Percentiles rank a stretch among this genome's conserved stretches.
phyloP scores from a whole-genome alignment of 2,113 vertebrate species.

The Centrocercus urophasianus region DNA sequence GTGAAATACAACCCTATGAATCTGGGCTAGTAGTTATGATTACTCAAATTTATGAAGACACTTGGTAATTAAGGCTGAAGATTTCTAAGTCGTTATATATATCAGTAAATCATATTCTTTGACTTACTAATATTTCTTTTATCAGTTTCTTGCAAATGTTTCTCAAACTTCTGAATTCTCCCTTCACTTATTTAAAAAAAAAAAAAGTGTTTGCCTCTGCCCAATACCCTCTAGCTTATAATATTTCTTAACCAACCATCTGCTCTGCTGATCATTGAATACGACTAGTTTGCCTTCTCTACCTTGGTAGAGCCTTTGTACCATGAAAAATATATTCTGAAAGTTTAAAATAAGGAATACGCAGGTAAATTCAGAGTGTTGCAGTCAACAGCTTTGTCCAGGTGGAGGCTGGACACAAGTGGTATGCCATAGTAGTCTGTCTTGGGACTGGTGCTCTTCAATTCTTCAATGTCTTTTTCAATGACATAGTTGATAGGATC shows the following conservation, averaged over 20 bases:
- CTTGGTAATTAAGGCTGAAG: background rate
- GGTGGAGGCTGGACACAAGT: background rate
- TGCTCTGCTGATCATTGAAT: background rate
- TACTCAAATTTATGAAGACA: background rate
- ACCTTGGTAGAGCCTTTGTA: background rate
- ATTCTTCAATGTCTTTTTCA: too few species aligned
- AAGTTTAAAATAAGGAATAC: background rate
- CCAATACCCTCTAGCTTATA: background rate
- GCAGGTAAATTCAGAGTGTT: background rate
- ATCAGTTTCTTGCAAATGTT: background rate
- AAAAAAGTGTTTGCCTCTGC: background rate
- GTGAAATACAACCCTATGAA: background rate
- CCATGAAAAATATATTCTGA: background rate
- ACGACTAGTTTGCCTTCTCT: background rate
- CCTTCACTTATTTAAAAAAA: background rate
- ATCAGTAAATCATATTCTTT: background rate
- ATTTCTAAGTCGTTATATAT: background rate
- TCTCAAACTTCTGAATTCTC: background rate
- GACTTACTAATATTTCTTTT: background rate
- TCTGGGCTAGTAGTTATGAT: background rate
- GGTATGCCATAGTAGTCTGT: too few species aligned
- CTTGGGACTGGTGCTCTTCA: too few species aligned
- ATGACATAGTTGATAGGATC: too few species aligned
- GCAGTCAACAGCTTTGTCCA: background rate
- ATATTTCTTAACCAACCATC: background rate